Evolutionary conservation across 2,113 vertebrate genomes (phyloP), one percentile per base, ranked within the genome.

Genomic region (Dermatemys mawii): DNA sequence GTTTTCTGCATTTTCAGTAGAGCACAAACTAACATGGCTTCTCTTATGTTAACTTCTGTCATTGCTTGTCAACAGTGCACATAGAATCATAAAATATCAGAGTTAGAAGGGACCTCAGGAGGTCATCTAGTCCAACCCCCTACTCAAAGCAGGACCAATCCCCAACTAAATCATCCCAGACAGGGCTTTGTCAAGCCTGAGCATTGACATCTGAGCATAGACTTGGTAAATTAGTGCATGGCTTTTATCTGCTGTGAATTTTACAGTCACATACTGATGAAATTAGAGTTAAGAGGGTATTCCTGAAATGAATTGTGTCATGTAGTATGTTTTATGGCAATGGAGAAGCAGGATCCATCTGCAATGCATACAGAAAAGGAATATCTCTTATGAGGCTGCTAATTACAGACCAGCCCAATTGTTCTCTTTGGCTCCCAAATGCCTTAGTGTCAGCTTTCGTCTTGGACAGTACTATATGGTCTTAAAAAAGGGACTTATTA

Each of bases 211-310:
- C 2, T 4, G 54, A 38, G 38, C 12, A 4, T 4, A 17, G 2
- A 55, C 32, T 32, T 87, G 55, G 26, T 44, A 2, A 19, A 44
- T 22, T 44, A 48, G 79, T 10, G 48, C 21, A 8, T 1, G 11
- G 41, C 27, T 0, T 73, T 49, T 49, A 5, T 49, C 70, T 44
- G 11, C 2, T 50, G 0, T 1, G 13, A 24, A 78, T 67, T 38
- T 14, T 24, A 26, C 3, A 2, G 32, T 11, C 3, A 55, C 10
- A 4, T 12, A 11, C 5, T 0, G 44, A 24, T 0, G 2, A 57
- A 21, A 4, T 27, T 2, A 57, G 49, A 60, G 35, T 16, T 24
- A 29, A 44, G 85, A 57, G 21, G 76, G 8, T 17, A 55, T 1
- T 6, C 38, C 41, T 12, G 6, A 13, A 51, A 67, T 1, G 22